Percentiles rank a stretch among this genome's conserved stretches.
These are phyloP conservation scores for Drosophila tropicalis DNA, from an alignment of 1,140 invertebrate species.

Conservation along the genomic window DNA sequence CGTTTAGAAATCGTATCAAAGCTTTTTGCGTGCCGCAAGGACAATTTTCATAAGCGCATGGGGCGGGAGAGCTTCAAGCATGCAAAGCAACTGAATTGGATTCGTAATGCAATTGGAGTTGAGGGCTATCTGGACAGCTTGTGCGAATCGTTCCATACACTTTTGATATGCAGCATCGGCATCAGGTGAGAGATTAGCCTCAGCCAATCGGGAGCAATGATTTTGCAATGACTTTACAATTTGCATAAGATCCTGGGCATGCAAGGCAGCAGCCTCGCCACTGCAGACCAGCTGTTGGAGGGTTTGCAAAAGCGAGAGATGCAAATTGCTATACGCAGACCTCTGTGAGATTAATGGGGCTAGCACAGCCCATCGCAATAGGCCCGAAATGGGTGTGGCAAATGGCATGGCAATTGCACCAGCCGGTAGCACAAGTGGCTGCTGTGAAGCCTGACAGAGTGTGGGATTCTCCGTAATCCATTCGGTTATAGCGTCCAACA, in stretches of 20 bases:
- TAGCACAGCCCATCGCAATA: conserved; percentile 89
- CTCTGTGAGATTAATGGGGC: conserved; percentile 85
- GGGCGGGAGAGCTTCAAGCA: conserved; percentile 85
- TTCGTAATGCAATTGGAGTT: conserved; percentile 90
- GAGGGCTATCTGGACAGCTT: conserved; percentile 89
- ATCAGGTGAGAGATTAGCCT: conserved; percentile 51
- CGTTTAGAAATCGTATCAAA: conserved; percentile 25
- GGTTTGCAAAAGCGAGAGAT: conserved; percentile 87
- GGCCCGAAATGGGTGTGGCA: conserved; percentile 90
- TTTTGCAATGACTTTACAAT: conserved; percentile 83
- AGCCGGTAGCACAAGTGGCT: conserved; percentile 87
- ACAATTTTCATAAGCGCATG: conserved; percentile 86
- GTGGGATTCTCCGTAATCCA: conserved; percentile 88
- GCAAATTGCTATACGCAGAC: conserved; percentile 85
- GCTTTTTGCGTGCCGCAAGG: conserved; percentile 83
- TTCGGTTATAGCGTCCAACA: conserved; percentile 87
- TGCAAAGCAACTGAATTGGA: conserved; percentile 85
- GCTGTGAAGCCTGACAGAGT: conserved; percentile 89
- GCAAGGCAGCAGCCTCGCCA: conserved; percentile 84
- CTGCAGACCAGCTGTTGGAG: conserved; percentile 84
- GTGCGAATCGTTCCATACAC: conserved; percentile 89
- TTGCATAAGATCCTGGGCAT: conserved; percentile 85
- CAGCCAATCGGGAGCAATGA: conserved; percentile 82
- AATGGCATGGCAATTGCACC: conserved; percentile 92
- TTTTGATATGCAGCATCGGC: conserved; percentile 83